Evolutionary conservation across 2,113 vertebrate species (phyloP).

Genomic region (Engraulis encrasicolus): DNA sequence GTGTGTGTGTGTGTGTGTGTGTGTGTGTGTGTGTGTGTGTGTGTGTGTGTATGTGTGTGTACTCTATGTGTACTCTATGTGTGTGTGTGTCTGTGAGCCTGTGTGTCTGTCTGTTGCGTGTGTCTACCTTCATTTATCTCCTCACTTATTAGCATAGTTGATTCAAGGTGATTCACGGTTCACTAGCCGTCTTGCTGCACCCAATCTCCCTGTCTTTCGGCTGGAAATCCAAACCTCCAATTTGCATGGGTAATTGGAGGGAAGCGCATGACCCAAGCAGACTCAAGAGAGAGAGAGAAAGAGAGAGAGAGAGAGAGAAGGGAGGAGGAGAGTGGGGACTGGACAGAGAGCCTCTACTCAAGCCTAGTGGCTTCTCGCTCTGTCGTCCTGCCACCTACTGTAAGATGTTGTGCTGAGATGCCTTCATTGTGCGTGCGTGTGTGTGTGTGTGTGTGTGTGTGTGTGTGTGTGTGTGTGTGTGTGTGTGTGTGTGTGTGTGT

Average conservation of each 20-base stretch:
- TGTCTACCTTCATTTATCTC: background rate
- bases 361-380: background rate
- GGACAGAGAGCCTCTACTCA: background rate
- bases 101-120: too few species aligned
- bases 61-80: too few species aligned
- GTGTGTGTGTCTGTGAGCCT: too few species aligned
- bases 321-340: background rate
- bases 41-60: too few species aligned
- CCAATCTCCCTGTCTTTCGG: constrained; percentile 14
- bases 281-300: too few species aligned
- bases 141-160: background rate
- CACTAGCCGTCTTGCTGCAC: constrained; percentile 33
- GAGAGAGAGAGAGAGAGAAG: too few species aligned
- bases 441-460: constrained; percentile 32
- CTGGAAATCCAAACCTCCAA: constrained; percentile 53
- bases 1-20: too few species aligned
- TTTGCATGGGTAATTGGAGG: constrained; percentile 67
- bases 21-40: too few species aligned
- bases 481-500: too few species aligned
- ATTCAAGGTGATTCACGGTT: constrained; percentile 35
- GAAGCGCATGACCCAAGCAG: constrained; percentile 38
- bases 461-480: constrained; percentile 21
- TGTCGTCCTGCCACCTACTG: background rate
- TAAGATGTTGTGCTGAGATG: background rate
- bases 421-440: background rate